Conservation (phyloP, 2,888 invertebrate genomes). For the Poecilus cupreus region DNA sequence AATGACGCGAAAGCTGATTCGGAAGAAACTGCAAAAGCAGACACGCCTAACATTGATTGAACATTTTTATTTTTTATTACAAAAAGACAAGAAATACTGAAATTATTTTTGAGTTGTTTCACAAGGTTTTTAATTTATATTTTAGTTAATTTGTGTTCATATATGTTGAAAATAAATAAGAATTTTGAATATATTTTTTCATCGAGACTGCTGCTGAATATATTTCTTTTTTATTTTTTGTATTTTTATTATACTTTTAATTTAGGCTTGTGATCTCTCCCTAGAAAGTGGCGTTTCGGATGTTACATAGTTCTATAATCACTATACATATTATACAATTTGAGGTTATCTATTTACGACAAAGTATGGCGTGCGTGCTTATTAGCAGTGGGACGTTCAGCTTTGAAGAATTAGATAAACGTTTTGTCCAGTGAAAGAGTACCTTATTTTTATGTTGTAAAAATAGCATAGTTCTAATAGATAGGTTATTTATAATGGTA, state of each 20-base stretch:
- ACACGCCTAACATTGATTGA: slow-evolving; percentile 13
- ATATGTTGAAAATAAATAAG: background rate
- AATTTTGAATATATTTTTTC: background rate
- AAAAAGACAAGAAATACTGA: background rate
- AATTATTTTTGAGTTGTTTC: background rate
- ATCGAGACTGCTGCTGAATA: slow-evolving; percentile 15
- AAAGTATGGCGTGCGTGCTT: slow-evolving; percentile 27
- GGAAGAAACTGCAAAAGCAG: slow-evolving; percentile 2
- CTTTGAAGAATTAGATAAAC: slow-evolving; percentile 37
- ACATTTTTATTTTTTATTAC: slow-evolving; percentile 12
- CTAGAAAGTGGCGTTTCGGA: slow-evolving; percentile 16
- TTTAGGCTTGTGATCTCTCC: slow-evolving; percentile 48
- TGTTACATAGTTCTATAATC: slow-evolving; percentile 26
- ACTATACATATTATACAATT: slow-evolving; percentile 31
- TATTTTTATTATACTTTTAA: slow-evolving; percentile 19
- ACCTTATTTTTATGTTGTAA: slow-evolving; percentile 64
- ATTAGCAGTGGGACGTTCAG: background rate
- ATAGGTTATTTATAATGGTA: slow-evolving; percentile 31
- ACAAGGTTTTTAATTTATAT: background rate
- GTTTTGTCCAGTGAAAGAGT: slow-evolving; percentile 65
- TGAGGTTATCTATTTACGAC: slow-evolving; percentile 42
- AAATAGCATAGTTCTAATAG: background rate
- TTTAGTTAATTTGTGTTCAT: slow-evolving; percentile 4
- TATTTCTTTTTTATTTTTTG: slow-evolving; percentile 22
- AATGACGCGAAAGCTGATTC: background rate